Conservation (phyloP, 2,113 vertebrate species). For the Scopus umbretta region DNA sequence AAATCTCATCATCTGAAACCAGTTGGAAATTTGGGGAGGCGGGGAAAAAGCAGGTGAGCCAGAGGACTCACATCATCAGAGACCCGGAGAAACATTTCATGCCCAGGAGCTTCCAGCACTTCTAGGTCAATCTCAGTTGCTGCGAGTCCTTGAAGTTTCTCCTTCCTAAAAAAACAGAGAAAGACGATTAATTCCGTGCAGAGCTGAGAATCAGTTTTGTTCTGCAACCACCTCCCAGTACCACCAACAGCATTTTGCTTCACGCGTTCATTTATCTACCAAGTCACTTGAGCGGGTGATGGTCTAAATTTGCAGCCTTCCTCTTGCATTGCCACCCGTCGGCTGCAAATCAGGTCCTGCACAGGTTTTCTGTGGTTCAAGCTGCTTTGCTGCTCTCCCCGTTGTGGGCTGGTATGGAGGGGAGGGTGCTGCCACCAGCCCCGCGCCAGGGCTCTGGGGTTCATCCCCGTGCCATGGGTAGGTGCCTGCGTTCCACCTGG, state of each 20-base stretch:
- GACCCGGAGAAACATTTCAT: neutral
- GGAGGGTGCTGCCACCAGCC: neutral
- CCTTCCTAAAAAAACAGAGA: neutral
- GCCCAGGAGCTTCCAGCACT: neutral
- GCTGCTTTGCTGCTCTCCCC: neutral
- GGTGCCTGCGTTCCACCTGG: neutral
- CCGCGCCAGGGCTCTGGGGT: neutral
- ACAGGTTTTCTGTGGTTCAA: neutral
- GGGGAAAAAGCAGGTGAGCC: neutral
- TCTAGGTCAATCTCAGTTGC: neutral
- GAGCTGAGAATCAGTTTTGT: neutral
- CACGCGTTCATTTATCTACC: neutral
- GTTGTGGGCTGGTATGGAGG: neutral
- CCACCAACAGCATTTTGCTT: neutral
- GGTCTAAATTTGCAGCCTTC: neutral
- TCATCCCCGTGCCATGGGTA: neutral
- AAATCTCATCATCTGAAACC: neutral
- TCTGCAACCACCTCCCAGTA: neutral
- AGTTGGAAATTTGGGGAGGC: neutral
- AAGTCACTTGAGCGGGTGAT: neutral
- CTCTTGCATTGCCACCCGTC: neutral
- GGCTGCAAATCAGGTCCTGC: neutral
- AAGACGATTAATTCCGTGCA: neutral
- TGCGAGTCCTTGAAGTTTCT: neutral
- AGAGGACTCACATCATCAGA: neutral